Conservation (phyloP, 2,113 vertebrate species). For the Solea solea region DNA sequence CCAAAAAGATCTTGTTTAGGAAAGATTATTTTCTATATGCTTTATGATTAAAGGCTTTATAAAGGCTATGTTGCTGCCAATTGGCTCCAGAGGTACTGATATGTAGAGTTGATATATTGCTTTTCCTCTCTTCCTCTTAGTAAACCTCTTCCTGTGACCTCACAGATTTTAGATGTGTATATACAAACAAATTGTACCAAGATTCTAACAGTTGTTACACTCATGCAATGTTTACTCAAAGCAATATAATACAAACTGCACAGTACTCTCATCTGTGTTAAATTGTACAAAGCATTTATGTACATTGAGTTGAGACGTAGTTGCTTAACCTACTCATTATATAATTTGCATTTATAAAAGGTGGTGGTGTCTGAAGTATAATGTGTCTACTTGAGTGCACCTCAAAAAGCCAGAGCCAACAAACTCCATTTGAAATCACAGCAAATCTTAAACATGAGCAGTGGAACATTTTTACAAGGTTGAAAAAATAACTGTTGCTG, state of each 20-base stretch:
- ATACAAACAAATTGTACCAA: neutral
- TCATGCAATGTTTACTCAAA: neutral
- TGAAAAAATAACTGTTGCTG: slow-evolving; percentile 24
- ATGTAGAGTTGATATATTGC: slow-evolving; percentile 2
- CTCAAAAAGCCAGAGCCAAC: slow-evolving; percentile 9
- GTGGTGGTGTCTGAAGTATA: neutral
- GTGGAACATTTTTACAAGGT: slow-evolving; percentile 13
- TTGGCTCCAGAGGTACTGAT: neutral
- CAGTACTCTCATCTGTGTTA: neutral
- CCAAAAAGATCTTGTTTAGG: slow-evolving; percentile 1
- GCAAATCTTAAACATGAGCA: slow-evolving; percentile 11
- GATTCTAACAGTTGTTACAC: neutral
- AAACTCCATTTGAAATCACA: slow-evolving; percentile 34
- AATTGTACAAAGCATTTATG: too few species aligned
- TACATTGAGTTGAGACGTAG: neutral
- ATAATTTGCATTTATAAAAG: slow-evolving; percentile 14
- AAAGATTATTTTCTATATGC: slow-evolving; percentile 19
- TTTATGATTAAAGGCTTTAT: slow-evolving; percentile 32
- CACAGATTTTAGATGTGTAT: neutral
- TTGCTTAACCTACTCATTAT: neutral
- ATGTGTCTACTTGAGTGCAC: neutral
- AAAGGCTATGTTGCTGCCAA: neutral
- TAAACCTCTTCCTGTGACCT: neutral
- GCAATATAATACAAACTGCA: neutral
- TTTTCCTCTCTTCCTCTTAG: neutral